These are phyloP conservation scores for Hirundichthys speculiger DNA, from an alignment of 2,113 vertebrate genomes.

Conservation along the genomic window DNA sequence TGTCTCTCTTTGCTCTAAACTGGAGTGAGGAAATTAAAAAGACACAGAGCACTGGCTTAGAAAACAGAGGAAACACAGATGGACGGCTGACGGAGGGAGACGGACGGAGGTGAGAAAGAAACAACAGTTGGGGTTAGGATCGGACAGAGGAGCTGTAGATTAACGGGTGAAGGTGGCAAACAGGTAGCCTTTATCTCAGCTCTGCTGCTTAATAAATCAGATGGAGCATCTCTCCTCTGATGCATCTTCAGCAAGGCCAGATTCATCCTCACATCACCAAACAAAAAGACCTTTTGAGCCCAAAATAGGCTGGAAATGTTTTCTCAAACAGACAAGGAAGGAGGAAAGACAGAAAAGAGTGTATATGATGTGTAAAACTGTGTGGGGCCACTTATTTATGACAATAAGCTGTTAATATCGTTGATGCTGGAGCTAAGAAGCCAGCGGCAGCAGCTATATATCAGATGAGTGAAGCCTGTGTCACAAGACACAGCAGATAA, in stretches of 20 bases:
- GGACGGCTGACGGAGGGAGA: slow-evolving; percentile 2
- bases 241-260: too few species aligned
- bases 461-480: slow-evolving; percentile 37
- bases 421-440: slow-evolving; percentile 29
- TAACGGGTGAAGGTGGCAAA: not conserved
- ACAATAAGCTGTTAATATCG: slow-evolving; percentile 31
- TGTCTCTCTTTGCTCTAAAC: slow-evolving; percentile 60
- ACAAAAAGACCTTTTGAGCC: too few species aligned
- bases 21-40: slow-evolving; percentile 27
- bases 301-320: too few species aligned
- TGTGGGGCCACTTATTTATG: slow-evolving; percentile 11
- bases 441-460: slow-evolving; percentile 5
- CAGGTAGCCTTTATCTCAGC: not conserved
- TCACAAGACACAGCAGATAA: slow-evolving; percentile 61
- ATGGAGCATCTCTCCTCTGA: too few species aligned
- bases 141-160: slow-evolving; percentile 1
- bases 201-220: too few species aligned
- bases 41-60: slow-evolving; percentile 22
- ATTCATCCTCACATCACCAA: too few species aligned
- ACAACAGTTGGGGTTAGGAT: not conserved
- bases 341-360: not conserved
- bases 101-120: slow-evolving; percentile 1
- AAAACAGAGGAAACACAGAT: slow-evolving; percentile 30
- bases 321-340: not conserved
- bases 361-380: slow-evolving; percentile 16